Conservation (phyloP, 1,140 invertebrate species). For the Drosophila tropicalis region DNA sequence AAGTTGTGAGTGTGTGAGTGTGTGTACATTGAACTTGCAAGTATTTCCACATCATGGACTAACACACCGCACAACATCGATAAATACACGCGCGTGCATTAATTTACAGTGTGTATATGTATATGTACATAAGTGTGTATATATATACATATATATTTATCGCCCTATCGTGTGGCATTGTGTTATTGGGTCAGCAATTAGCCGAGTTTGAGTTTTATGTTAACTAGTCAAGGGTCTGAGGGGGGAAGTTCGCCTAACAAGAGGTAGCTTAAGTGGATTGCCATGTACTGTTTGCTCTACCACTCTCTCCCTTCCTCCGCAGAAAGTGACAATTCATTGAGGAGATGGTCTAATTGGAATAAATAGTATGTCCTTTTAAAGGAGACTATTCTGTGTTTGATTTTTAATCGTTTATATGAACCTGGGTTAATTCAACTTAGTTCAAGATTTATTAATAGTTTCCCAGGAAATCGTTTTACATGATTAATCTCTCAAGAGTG, state of each 20-base stretch:
- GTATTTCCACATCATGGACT: slow-evolving; percentile 22
- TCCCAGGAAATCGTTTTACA: too few relatives aligned
- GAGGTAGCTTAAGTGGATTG: not conserved
- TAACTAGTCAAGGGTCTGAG: not conserved
- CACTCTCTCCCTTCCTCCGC: too few relatives aligned
- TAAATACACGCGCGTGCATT: slow-evolving; percentile 61
- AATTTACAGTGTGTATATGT: slow-evolving; percentile 39
- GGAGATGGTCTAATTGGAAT: not conserved
- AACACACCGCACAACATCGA: slow-evolving; percentile 18
- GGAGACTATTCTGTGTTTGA: not conserved
- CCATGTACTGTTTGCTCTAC: not conserved
- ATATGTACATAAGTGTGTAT: too few relatives aligned
- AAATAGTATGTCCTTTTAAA: not conserved
- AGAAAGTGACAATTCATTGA: not conserved
- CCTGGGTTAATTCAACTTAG: too few relatives aligned
- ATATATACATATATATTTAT: slow-evolving; percentile 37
- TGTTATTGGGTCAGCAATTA: slow-evolving; percentile 77
- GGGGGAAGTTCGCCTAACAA: not conserved
- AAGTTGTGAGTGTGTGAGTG: not conserved
- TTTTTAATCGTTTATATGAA: too few relatives aligned
- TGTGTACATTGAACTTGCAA: slow-evolving; percentile 23
- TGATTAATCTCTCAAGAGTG: too few relatives aligned
- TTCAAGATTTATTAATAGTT: too few relatives aligned
- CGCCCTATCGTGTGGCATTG: slow-evolving; percentile 55
- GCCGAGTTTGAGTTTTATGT: slow-evolving; percentile 20